A percentile compares a stretch with the other conserved stretches of the same genome.
These are phyloP conservation scores for Dryoscopus gambensis DNA, from an alignment of 2,113 vertebrate species.

Conservation along the genomic window DNA sequence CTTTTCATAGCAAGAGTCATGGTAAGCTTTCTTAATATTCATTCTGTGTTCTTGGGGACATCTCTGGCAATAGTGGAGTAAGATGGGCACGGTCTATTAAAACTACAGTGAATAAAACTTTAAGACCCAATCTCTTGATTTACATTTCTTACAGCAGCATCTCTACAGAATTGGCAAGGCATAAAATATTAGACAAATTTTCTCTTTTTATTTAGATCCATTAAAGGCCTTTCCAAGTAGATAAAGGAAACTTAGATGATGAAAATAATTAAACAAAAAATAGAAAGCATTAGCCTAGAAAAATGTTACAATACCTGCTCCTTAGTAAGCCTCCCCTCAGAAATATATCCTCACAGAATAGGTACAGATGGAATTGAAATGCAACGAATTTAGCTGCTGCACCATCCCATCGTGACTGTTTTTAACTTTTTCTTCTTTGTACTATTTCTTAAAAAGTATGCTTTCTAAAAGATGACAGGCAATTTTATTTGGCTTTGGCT, in stretches of 20 bases:
- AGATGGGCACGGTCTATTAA: neutral
- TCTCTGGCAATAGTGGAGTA: neutral
- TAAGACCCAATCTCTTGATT: neutral
- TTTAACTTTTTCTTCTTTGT: neutral
- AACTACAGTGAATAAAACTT: constrained; percentile 42
- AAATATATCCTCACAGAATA: neutral
- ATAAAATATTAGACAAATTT: neutral
- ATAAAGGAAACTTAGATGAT: neutral
- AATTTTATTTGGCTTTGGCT: neutral
- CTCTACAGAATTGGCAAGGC: neutral
- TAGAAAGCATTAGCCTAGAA: neutral
- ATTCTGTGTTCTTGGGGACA: neutral
- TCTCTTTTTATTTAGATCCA: neutral
- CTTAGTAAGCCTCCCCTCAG: neutral
- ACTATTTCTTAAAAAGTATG: neutral
- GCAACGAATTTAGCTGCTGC: neutral
- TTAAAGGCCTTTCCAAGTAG: neutral
- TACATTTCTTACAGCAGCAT: neutral
- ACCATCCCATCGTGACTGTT: neutral
- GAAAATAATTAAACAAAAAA: neutral
- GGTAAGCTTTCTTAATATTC: neutral
- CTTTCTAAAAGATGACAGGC: neutral
- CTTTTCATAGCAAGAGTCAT: neutral
- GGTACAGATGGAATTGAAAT: neutral
- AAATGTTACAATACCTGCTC: neutral